Base-by-base conservation (phyloP, 2,888 invertebrate genomes). In the Branchipolynoe longqiensis region DNA sequence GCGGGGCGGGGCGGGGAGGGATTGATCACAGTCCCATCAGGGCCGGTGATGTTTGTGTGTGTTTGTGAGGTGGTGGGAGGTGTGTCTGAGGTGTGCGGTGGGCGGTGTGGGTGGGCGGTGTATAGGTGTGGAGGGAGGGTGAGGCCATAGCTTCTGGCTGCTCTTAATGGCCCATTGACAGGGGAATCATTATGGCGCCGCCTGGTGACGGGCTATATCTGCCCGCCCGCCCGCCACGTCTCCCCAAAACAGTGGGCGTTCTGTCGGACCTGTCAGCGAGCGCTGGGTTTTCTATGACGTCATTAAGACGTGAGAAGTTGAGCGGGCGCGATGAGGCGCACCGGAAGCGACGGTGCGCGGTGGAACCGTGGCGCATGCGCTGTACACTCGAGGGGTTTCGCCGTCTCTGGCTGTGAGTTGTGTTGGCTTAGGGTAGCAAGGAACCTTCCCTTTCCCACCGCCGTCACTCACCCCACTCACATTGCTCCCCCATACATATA, bases 141-240 rank as follows among this genome's bases (percentile, higher is more conserved):
- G 12, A 62, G 62, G 62, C 28, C 62, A 62, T 3, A 31, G 62
- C 33, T 18, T 22, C 40, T n/a, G n/a, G 54, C 6, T 36, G 36
- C 31, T 82, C 58, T 36, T 82, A 82, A 82, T 82, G 82, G 82
- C 25, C 82, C 2, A 58, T 48, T 82, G 82, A 82, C 82, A 54
- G 56, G 54, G 56, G 82, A 56, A 82, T 54, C 38, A 78, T 54
- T 69, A 69, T 38, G 36, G 18, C 36, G 69, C 33, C 69, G 62
- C 62, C 31, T 12, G 31, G 25, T n/a, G 69, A 14, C 36, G 22
- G 4, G 69, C 69, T 69, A 69, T 69, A 38, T 69, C 69, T 69
- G 36, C 38, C 58, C n/a, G 4, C 58, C 12, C 58, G n/a, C 58
- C 12, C n/a, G 4, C n/a, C 4, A 31, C 31, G 25, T 62, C 28